A percentile compares a stretch with the other conserved stretches of the same genome.
Evolutionary conservation across 2,888 invertebrate species (phyloP).

Genomic region (Lithophane ornitopus): DNA sequence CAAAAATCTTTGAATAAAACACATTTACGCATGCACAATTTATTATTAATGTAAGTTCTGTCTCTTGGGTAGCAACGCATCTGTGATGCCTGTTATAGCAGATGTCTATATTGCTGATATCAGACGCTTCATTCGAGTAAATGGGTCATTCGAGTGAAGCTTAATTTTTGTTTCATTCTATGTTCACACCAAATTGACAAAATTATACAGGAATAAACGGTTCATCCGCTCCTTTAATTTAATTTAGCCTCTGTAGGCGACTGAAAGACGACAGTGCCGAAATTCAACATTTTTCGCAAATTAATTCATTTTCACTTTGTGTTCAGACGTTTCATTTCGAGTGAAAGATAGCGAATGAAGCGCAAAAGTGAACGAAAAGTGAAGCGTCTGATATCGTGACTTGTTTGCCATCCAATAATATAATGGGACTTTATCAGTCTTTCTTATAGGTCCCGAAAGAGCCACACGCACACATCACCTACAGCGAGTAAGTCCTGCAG

Average conservation of each 20-base stretch:
- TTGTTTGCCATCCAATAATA: background rate
- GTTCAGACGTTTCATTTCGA: background rate
- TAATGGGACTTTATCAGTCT: background rate
- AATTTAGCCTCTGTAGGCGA: background rate
- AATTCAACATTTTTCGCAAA: no score
- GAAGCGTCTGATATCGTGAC: background rate
- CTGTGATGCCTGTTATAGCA: no score
- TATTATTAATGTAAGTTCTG: background rate
- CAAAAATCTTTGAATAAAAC: background rate
- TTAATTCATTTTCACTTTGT: background rate
- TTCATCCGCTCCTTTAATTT: background rate
- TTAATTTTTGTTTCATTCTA: no score
- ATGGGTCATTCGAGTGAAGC: background rate
- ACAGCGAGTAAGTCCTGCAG: conserved; percentile 80
- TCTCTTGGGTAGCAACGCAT: background rate
- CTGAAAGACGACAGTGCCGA: background rate
- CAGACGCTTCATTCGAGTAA: background rate
- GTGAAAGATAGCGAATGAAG: background rate
- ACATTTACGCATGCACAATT: background rate
- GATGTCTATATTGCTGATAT: background rate
- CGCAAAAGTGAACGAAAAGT: background rate
- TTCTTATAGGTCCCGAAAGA: background rate
- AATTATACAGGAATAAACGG: background rate
- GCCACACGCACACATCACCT: conserved; percentile 65
- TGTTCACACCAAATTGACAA: background rate